Evolutionary conservation across 2,113 vertebrate genomes (phyloP), one percentile per base, ranked within the genome.

Genomic region (Serinus canaria): DNA sequence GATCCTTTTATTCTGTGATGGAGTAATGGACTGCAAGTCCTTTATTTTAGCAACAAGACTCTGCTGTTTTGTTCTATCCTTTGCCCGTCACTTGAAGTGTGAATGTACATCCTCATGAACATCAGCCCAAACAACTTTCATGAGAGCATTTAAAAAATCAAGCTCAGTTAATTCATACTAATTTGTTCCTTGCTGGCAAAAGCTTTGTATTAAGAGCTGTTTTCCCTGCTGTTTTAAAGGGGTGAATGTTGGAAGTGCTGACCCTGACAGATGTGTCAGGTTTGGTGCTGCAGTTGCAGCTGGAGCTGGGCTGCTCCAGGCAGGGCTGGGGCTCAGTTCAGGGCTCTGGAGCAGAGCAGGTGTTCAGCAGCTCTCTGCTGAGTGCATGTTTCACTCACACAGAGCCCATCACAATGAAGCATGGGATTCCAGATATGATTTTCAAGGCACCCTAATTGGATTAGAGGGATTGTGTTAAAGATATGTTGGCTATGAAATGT

Each of bases 401-500:
- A 47, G 63, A 62, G 20, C 92, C 43, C 15, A 50, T 68, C 75
- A 60, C 94, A 89, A 0, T 35, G 79, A 89, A 78, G 79, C 87
- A 12, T 80, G 92, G 85, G 92, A 95, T 95, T 69, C 88, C 52
- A 95, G 95, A 93, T 92, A 82, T 1, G 67, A 90, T 94, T 96
- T 96, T 92, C 96, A 89, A 88, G 86, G 46, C 81, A 6, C 27
- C 44, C 76, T 97, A 97, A 98, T 97, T 98, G 97, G 97, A 97
- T 98, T 98, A 97, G 87, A 70, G 83, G 89, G 94, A 93, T 97
- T 97, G 44, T 83, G 50, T 64, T 94, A 95, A 95, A 83, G 92
- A 93, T 86, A 17, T 30, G 89, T 92, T 94, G 95, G 92, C 97
- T 96, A 76, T 89, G 91, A 96, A 94, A 90, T 87, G 83, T 97